These are phyloP conservation scores for Palaemon carinicauda DNA, from an alignment of 1,140 invertebrate species.

Conservation along the genomic window DNA sequence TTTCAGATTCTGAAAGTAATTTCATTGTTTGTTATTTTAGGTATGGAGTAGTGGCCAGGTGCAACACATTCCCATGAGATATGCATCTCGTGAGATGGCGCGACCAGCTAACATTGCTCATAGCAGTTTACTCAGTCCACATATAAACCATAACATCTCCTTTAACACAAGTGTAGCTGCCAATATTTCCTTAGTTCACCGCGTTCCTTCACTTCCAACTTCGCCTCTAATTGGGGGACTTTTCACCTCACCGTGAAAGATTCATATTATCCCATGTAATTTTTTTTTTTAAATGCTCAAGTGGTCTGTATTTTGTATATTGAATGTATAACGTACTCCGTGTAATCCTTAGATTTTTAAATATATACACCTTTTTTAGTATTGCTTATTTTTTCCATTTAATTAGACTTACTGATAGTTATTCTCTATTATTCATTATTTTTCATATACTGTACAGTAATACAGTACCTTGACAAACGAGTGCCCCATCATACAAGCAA, in stretches of 20 bases:
- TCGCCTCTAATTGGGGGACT: background rate
- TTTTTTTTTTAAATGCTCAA: no score
- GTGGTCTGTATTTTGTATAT: no score
- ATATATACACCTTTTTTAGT: no score
- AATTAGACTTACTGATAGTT: no score
- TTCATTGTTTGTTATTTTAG: background rate
- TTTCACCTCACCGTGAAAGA: background rate
- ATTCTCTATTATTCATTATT: background rate
- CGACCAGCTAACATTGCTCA: background rate
- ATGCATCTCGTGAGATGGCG: background rate
- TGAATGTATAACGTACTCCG: no score
- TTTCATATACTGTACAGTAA: no score
- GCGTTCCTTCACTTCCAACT: background rate
- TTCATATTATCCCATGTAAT: no score
- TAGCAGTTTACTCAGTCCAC: background rate
- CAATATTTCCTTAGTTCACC: background rate
- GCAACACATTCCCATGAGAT: conserved; percentile 38
- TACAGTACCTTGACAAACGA: no score
- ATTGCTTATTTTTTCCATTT: no score
- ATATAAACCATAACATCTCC: background rate
- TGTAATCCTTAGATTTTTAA: no score
- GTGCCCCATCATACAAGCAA: no score
- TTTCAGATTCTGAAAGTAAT: background rate
- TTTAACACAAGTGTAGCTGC: background rate
- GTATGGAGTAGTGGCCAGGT: conserved; percentile 49